Evolutionary conservation across 2,888 invertebrate species (phyloP), one percentile per base, ranked within the genome.

Genomic region (Heliconius charithonia): DNA sequence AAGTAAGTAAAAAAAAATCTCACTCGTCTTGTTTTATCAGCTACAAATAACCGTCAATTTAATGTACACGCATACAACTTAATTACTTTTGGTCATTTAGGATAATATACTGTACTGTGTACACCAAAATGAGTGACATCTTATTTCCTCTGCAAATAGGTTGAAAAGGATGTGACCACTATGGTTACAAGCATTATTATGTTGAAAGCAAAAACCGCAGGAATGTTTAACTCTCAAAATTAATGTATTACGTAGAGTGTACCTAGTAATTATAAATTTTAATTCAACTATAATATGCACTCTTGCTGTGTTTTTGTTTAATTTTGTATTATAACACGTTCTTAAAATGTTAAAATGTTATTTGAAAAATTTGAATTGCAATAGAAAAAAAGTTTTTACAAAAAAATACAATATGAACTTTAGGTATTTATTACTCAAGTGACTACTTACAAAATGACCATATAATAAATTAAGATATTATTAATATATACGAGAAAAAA

Each of bases 131-230:
- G 76, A 72, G 79, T 81, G 83, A 82, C 83, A 81, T 80, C 78
- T 82, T 84, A 81, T 80, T 82, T 85, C 83, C 80, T 80, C 72
- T 69, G 69, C 74, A 78, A 77, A 83, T 81, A 80, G 80, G 79
- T 83, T 79, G 82, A 83, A 82, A 62, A 71, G 27, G 75, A 79
- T 70, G 76, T 59, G 27, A 74, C 80, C 63, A 45, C 67, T 75
- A 63, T 45, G 71, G 75, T 77, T 72, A 75, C 75, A 76, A 67
- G 67, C 71, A 77, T 81, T 70, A 73, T 51, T 66, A 65, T 62
- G 67, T 41, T 78, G 66, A 78, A 78, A 74, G 67, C 74, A 74
- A 67, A 74, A 78, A 78, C 78, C 78, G 66, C 78, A 78, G n/a
- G 27, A 19, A 65, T 27, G 63, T 19, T 27, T 27, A 63, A 59